Base-by-base conservation (phyloP, 1,140 invertebrate genomes). In the Drosophila takahashii region DNA sequence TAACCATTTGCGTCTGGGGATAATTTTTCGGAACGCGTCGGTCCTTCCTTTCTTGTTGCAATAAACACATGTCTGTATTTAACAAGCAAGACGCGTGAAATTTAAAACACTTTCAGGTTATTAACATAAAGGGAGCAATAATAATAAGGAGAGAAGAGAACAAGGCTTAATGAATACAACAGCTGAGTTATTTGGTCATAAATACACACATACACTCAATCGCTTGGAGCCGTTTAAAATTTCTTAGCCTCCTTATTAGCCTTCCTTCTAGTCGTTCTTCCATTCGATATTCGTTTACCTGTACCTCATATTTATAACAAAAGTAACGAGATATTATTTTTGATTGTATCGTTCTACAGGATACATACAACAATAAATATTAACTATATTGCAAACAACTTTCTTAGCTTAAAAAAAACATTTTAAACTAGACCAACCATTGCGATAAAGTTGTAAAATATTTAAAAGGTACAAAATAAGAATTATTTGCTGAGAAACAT, bases 41-140 rank as follows among this genome's bases (percentile, higher is more conserved):
- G 64, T 37, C 59, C 59, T 51, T 67, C 37, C 44, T 64, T 67
- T 67, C 44, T 67, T 22, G 36, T 27, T 32, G 64, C 36, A 51
- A 67, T 67, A 64, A 67, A 67, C 64, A 64, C 44, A 64, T 67
- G 64, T 67, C 48, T 51, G 64, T 50, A 50, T 64, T 67, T 67
- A 67, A 67, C 59, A 67, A 67, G 64, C 64, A 67, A 64, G 64
- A 67, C 39, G 64, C 64, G 64, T 67, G 64, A 67, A 67, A 67
- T 67, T 67, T 64, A 67, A 67, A 67, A 67, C 64, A 67, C 64
- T 67, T 67, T 67, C 45, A 34, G 64, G 64, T 67, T 67, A 67
- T 67, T 67, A 67, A 65, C 64, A 67, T 67, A 64, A 67, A 64
- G 64, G 64, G 41, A 67, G 64, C 59, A 67, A 65, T 67, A 67